Conservation (phyloP, 2,888 invertebrate species). For the Chaetoderma sp. region DNA sequence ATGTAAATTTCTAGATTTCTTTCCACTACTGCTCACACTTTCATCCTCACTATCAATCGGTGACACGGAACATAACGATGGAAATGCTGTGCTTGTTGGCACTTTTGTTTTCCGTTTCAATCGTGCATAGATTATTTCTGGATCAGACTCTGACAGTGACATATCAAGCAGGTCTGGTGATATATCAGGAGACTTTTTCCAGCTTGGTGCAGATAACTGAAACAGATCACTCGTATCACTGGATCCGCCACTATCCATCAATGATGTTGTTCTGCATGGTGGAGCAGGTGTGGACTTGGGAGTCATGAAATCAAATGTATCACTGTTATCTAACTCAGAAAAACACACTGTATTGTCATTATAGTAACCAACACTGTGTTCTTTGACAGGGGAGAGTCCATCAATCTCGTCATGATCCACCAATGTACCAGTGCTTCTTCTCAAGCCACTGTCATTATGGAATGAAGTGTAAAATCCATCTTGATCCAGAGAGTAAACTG, state of each 20-base stretch:
- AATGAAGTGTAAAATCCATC: slow-evolving; percentile 98
- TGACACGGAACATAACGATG: slow-evolving; percentile 52
- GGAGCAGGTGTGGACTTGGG: slow-evolving; percentile 39
- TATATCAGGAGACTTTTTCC: neutral
- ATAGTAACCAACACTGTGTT: slow-evolving; percentile 40
- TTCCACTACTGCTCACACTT: too few species aligned
- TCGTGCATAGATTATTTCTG: slow-evolving; percentile 56
- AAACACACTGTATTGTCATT: slow-evolving; percentile 51
- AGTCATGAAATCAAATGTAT: slow-evolving; percentile 12
- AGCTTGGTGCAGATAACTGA: slow-evolving; percentile 2
- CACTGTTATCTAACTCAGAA: slow-evolving; percentile 22
- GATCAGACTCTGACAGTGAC: slow-evolving; percentile 57
- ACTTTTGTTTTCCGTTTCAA: slow-evolving; percentile 57
- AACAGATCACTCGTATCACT: slow-evolving; percentile 14
- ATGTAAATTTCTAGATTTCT: too few species aligned
- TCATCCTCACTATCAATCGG: slow-evolving; percentile 44
- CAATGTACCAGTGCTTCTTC: slow-evolving; percentile 48
- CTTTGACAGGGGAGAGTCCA: neutral
- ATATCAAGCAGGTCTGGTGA: slow-evolving; percentile 37
- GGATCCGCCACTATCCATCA: slow-evolving; percentile 17
- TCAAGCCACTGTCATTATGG: slow-evolving; percentile 92
- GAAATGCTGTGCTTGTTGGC: slow-evolving; percentile 48
- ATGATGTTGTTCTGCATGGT: slow-evolving; percentile 42
- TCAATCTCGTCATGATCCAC: neutral
- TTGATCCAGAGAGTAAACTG: slow-evolving; percentile 94